Percentiles rank a stretch among this genome's conserved stretches.
phyloP scores from a whole-genome alignment of 1,140 invertebrate genomes.

The Druon quercuslanigerum region DNA sequence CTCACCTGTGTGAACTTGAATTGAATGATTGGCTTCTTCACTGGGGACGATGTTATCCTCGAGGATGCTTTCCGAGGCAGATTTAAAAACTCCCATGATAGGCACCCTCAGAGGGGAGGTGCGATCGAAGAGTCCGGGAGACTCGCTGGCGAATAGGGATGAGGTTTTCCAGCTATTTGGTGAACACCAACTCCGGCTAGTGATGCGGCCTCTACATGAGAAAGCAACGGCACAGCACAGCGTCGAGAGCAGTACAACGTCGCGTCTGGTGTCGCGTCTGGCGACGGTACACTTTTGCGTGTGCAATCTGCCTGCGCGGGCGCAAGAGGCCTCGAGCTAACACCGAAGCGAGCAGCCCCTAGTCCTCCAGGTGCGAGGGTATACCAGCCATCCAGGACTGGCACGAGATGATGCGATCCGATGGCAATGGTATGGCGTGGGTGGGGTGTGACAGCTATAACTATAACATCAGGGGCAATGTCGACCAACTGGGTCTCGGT shows the following conservation, averaged over 20 bases:
- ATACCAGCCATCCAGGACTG: conserved; percentile 20
- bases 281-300: conserved; percentile 40
- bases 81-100: conserved; percentile 74
- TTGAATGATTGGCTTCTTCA: conserved; percentile 72
- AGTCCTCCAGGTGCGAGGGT: conserved; percentile 34
- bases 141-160: conserved; percentile 34
- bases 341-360: conserved; percentile 12
- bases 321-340: conserved; percentile 45
- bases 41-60: conserved; percentile 67
- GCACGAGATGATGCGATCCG: conserved; percentile 28
- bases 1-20: conserved; percentile 67
- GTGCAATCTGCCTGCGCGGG: conserved; percentile 62
- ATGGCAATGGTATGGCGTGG: conserved; percentile 36
- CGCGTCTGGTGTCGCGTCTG: conserved; percentile 51
- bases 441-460: conserved; percentile 58
- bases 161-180: conserved; percentile 42
- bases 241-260: conserved; percentile 43
- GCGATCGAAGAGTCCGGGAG: conserved; percentile 35
- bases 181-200: conserved; percentile 24
- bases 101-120: conserved; percentile 26
- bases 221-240: conserved; percentile 47
- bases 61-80: conserved; percentile 64
- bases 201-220: conserved; percentile 63
- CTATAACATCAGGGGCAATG: conserved; percentile 72
- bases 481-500: conserved; percentile 76